phyloP scores from a whole-genome alignment of 2,888 invertebrate genomes.

The Agonopterix arenella region DNA sequence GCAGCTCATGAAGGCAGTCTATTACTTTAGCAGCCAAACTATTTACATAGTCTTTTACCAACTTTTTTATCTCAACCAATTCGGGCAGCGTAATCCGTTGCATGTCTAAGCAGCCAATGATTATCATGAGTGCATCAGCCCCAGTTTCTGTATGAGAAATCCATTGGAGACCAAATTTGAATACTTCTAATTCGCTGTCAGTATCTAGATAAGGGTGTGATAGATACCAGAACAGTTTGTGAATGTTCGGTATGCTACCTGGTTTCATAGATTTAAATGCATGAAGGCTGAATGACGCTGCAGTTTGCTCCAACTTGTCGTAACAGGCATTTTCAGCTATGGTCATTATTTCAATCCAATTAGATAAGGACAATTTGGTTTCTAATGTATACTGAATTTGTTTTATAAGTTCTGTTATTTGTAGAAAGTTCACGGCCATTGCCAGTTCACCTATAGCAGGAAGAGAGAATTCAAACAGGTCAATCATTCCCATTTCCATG shows the following conservation, averaged over 20 bases:
- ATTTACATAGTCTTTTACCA: conserved; percentile 30
- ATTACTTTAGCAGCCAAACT: conserved; percentile 45
- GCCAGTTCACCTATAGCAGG: conserved; percentile 41
- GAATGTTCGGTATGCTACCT: conserved; percentile 37
- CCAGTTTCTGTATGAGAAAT: conserved; percentile 33
- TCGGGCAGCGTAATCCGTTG: conserved; percentile 31
- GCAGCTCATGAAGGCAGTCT: conserved; percentile 37
- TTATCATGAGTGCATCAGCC: conserved; percentile 44
- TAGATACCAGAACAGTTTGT: conserved; percentile 56
- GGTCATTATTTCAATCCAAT: conserved; percentile 48
- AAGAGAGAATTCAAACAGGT: conserved; percentile 42
- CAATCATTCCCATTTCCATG: conserved; percentile 51
- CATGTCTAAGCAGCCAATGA: conserved; percentile 54
- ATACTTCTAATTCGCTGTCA: conserved; percentile 45
- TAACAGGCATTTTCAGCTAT: conserved; percentile 51
- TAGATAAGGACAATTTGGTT: conserved; percentile 32
- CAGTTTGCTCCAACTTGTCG: conserved; percentile 33
- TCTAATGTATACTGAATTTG: conserved; percentile 54
- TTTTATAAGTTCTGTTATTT: conserved; percentile 55
- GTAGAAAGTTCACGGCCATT: conserved; percentile 53
- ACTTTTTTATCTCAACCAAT: conserved; percentile 32
- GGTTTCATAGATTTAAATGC: conserved; percentile 49
- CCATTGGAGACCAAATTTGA: conserved; percentile 60
- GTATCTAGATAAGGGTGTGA: conserved; percentile 54
- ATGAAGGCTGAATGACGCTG: conserved; percentile 45